Percentiles rank a stretch among this genome's conserved stretches.
phyloP scores from a whole-genome alignment of 2,888 invertebrate species.

The Drosophila birchii region DNA sequence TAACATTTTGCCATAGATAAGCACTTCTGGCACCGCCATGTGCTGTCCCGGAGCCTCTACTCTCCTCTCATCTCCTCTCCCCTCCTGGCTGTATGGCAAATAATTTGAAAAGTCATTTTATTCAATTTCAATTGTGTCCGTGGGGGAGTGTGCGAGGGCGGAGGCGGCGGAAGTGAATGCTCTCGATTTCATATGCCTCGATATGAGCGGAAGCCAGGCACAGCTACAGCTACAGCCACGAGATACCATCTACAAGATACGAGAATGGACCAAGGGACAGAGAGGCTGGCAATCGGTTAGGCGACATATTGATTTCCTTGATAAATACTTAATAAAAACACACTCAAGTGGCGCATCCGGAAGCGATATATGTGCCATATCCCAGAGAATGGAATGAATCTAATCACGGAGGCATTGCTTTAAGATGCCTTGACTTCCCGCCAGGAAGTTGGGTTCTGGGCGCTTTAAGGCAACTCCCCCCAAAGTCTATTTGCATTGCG shows the following conservation, averaged over 20 bases:
- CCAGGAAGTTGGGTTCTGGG: neutral
- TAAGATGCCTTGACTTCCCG: constrained; percentile 14
- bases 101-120: constrained; percentile 76
- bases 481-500: constrained; percentile 41
- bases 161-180: constrained; percentile 46
- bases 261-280: constrained; percentile 15
- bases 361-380: constrained; percentile 9
- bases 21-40: constrained; percentile 68
- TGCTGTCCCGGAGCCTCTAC: constrained; percentile 15
- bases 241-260: constrained; percentile 27
- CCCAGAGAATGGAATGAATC: constrained; percentile 14
- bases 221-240: neutral
- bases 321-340: constrained; percentile 73
- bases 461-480: constrained; percentile 5
- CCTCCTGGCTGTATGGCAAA: constrained; percentile 58
- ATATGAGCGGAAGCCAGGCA: constrained; percentile 52
- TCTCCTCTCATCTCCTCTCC: neutral
- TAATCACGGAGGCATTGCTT: constrained; percentile 4
- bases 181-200: constrained; percentile 55
- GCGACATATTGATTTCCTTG: constrained; percentile 71
- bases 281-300: constrained; percentile 41
- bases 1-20: constrained; percentile 79
- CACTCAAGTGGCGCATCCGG: constrained; percentile 54
- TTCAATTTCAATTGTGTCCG: constrained; percentile 69
- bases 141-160: constrained; percentile 10